Base-by-base conservation (phyloP, 1,140 invertebrate genomes). In the Drosophila melanica region DNA sequence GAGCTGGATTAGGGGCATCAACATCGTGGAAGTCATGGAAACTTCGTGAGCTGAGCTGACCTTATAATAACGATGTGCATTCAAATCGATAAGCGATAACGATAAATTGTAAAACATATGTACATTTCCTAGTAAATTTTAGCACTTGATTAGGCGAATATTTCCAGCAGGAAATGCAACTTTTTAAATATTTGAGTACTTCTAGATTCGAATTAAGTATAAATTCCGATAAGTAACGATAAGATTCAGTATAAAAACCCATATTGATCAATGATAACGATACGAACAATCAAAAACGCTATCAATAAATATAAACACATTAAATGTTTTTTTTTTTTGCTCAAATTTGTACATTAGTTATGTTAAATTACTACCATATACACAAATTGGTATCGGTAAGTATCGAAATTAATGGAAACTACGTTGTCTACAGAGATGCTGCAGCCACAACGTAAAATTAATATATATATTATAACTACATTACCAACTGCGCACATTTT, bases 401-500 rank as follows among this genome's bases (percentile, higher is more conserved):
- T 45, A 11, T 45, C 44, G 8, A 45, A 23, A 45, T 20, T 6
- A 23, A 35, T 8, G 9, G 33, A 9, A 35, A 10, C 9, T 1
- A 35, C 8, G 9, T 35, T 35, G 1, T 10, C 33, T 9, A 9
- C 0, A 27, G 12, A 37, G 37, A 41, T 27, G n/a, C 55, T 23
- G 23, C 18, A 3, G 0, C 12, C 6, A 23, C 4, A 14, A 14
- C 0, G 18, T 5, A 39, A 20, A 45, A 3, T 10, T 4, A 5
- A 45, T 44, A 4, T 45, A 47, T 47, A 33, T 14, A 20, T 45
- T 45, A 14, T 66, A 59, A 66, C 50, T 48, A 27, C 37, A 53
- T 45, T 71, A 77, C 60, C 79, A 81, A 81, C 80, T 82, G 79
- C 79, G 75, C 80, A 84, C 70, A 75, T 84, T 81, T 67, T 41